Conservation (phyloP, 2,797 vertebrate species). For the Pseudopleuronectes americanus region DNA sequence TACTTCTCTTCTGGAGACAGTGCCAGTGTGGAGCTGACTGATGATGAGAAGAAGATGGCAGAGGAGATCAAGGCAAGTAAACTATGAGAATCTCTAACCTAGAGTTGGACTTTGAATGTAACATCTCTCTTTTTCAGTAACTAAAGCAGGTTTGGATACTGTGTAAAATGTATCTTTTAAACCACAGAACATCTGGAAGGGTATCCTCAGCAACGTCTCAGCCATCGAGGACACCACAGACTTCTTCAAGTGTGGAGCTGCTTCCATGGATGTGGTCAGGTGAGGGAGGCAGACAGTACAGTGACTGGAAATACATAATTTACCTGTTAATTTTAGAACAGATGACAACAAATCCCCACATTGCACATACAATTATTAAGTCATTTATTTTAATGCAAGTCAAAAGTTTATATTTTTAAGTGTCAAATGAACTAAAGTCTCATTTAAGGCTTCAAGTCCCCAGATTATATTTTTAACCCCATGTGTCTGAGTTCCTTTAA, state of each 20-base stretch:
- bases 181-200: slow-evolving; percentile 90
- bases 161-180: background rate
- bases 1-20: slow-evolving; percentile 90
- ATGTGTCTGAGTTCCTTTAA: too few species aligned
- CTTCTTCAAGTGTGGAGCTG: slow-evolving; percentile 97
- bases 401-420: too few species aligned
- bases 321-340: background rate
- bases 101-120: too few species aligned
- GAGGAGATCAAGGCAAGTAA: slow-evolving; percentile 87
- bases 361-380: too few species aligned
- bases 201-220: slow-evolving; percentile 91
- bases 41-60: slow-evolving; percentile 89
- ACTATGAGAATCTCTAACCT: background rate
- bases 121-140: too few species aligned
- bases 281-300: slow-evolving; percentile 63
- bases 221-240: slow-evolving; percentile 90
- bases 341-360: background rate
- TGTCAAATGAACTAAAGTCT: too few species aligned
- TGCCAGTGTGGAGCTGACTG: slow-evolving; percentile 87
- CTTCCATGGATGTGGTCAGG: slow-evolving; percentile 98
- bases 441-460: too few species aligned
- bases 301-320: too few species aligned
- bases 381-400: too few species aligned
- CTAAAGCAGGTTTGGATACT: background rate
- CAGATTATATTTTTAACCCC: too few species aligned